These are phyloP conservation scores for Nothobranchius kuhntae DNA, from an alignment of 2,113 vertebrate genomes.

Conservation along the genomic window DNA sequence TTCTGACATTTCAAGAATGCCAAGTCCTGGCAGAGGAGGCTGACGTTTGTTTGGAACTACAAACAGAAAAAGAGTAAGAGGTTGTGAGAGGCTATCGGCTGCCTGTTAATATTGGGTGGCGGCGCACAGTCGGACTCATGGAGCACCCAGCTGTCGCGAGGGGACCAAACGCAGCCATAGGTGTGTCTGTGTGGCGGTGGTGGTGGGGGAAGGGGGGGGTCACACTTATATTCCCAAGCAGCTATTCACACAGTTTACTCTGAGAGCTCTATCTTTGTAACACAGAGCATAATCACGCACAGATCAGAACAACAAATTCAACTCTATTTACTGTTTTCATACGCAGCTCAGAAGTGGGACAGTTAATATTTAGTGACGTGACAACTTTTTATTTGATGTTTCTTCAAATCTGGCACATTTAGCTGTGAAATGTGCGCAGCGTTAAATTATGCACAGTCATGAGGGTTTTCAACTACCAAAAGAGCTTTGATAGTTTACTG, in stretches of 20 bases:
- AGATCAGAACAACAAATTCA: background rate
- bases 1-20: slow-evolving; percentile 71
- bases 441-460: background rate
- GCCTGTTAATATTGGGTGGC: slow-evolving; percentile 60
- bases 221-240: slow-evolving; percentile 33
- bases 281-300: slow-evolving; percentile 6
- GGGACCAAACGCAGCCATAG: background rate
- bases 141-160: slow-evolving; percentile 49
- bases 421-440: background rate
- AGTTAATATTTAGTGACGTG: slow-evolving; percentile 19
- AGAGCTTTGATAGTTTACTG: background rate
- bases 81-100: slow-evolving; percentile 20
- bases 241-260: slow-evolving; percentile 37
- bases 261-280: background rate
- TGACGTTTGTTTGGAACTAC: slow-evolving; percentile 42
- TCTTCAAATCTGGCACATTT: slow-evolving; percentile 12
- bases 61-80: slow-evolving; percentile 23
- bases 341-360: background rate
- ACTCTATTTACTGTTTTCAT: slow-evolving; percentile 7
- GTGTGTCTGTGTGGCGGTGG: too few relatives aligned
- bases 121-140: slow-evolving; percentile 31
- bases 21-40: slow-evolving; percentile 41
- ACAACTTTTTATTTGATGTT: slow-evolving; percentile 11
- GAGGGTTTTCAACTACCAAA: background rate
- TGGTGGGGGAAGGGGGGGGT: background rate